These are phyloP conservation scores for Caenorhabditis wallacei DNA, from an alignment of 2,888 invertebrate species.

Conservation along the genomic window DNA sequence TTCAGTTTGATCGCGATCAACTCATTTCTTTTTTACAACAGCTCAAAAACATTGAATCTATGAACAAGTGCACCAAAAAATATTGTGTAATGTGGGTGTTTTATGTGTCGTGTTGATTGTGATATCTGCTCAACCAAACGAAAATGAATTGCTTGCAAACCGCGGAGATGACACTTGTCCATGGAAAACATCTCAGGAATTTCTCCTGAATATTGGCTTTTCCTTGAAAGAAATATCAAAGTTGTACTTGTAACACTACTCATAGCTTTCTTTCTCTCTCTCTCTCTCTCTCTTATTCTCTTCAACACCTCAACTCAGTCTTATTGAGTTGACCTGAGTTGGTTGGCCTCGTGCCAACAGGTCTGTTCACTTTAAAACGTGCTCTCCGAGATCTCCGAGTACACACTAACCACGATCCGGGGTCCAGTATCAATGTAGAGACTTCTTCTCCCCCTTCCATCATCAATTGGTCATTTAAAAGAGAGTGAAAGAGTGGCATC, in stretches of 20 bases:
- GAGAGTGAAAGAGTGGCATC: conserved; percentile 48
- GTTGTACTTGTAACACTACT: not conserved
- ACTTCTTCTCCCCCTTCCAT: conserved; percentile 15
- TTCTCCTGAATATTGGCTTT: not conserved
- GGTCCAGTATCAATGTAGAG: conserved; percentile 44
- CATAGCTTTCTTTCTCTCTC: not conserved
- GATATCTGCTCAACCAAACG: conserved; percentile 60
- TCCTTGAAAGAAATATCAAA: not conserved
- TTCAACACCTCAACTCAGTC: not conserved
- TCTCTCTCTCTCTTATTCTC: not conserved
- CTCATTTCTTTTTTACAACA: conserved; percentile 31
- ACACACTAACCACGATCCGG: conserved; percentile 47
- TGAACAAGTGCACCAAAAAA: conserved; percentile 54
- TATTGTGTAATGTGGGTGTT: conserved; percentile 60
- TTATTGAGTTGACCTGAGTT: conserved; percentile 53
- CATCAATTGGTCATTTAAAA: conserved; percentile 45
- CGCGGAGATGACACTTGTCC: conserved; percentile 41
- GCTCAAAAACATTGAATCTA: conserved; percentile 46
- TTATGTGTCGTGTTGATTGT: conserved; percentile 61
- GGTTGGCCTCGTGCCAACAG: conserved; percentile 57
- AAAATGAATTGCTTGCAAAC: conserved; percentile 63
- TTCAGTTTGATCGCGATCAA: conserved; percentile 15
- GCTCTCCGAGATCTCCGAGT: conserved; percentile 13
- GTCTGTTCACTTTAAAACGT: conserved; percentile 53
- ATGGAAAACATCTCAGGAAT: not conserved